phyloP scores from a whole-genome alignment of 2,888 invertebrate species.

The Rhagonycha lutea region DNA sequence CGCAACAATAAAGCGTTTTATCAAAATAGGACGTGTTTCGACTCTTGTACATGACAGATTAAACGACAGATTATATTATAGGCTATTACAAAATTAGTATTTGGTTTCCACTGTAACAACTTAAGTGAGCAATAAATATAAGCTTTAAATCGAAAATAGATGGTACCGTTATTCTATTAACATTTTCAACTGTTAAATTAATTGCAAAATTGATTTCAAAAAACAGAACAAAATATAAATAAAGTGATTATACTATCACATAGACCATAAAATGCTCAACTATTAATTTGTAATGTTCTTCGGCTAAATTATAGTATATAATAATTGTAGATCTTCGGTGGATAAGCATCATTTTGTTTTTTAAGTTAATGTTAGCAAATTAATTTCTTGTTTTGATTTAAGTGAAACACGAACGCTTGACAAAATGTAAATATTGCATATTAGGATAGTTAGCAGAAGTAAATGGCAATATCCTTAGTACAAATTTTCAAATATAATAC shows the following conservation, averaged over 20 bases:
- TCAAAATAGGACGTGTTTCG: constrained; percentile 5
- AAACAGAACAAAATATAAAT: not conserved
- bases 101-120: not conserved
- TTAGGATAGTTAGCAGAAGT: not conserved
- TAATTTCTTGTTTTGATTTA: not conserved
- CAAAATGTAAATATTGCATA: not conserved
- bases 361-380: not conserved
- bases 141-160: not conserved
- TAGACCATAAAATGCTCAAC: not conserved
- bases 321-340: not conserved
- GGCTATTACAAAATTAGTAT: not conserved
- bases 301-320: not conserved
- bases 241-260: not conserved
- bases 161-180: not conserved
- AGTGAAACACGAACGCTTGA: not conserved
- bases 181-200: not conserved
- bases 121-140: not conserved
- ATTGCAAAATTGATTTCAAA: too few relatives aligned
- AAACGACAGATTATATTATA: constrained; percentile 1
- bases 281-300: not conserved
- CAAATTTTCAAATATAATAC: too few relatives aligned
- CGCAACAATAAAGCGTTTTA: constrained; percentile 3
- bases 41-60: not conserved
- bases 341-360: not conserved
- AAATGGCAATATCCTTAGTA: too few relatives aligned